phyloP scores from a whole-genome alignment of 2,797 vertebrate species.

The Mallotus villosus region DNA sequence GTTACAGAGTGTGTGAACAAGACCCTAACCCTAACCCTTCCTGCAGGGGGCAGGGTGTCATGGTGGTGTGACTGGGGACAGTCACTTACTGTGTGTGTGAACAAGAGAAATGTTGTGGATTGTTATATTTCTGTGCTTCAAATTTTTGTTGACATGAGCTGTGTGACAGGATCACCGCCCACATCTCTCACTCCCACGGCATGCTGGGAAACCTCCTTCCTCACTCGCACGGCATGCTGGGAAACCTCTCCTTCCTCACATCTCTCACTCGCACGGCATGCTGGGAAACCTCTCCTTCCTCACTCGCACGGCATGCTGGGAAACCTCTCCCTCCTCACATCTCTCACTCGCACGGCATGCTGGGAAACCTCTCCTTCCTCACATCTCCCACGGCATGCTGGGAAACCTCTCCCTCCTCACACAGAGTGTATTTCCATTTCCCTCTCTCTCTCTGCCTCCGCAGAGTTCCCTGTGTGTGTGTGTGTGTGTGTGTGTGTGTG shows the following conservation, averaged over 20 bases:
- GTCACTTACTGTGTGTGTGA: too few species aligned
- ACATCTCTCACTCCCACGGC: neutral
- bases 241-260: conserved; percentile 4
- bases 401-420: conserved; percentile 4
- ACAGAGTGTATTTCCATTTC: neutral
- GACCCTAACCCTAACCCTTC: too few species aligned
- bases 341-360: neutral
- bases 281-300: conserved; percentile 4
- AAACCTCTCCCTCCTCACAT: too few species aligned
- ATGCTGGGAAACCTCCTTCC: neutral
- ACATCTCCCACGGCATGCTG: neutral
- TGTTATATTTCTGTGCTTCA: too few species aligned
- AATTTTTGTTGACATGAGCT: too few species aligned
- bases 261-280: neutral
- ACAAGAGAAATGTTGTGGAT: too few species aligned
- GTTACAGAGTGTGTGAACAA: too few species aligned
- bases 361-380: too few species aligned
- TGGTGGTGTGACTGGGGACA: too few species aligned
- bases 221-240: too few species aligned
- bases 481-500: neutral
- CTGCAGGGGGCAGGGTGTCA: too few species aligned
- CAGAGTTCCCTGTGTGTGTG: neutral
- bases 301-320: conserved; percentile 8
- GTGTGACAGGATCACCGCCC: neutral
- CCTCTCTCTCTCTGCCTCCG: neutral